Percentiles rank a stretch among this genome's conserved stretches.
These are phyloP conservation scores for Felis catus DNA, from an alignment of 2,113 vertebrate species.

Conservation along the genomic window DNA sequence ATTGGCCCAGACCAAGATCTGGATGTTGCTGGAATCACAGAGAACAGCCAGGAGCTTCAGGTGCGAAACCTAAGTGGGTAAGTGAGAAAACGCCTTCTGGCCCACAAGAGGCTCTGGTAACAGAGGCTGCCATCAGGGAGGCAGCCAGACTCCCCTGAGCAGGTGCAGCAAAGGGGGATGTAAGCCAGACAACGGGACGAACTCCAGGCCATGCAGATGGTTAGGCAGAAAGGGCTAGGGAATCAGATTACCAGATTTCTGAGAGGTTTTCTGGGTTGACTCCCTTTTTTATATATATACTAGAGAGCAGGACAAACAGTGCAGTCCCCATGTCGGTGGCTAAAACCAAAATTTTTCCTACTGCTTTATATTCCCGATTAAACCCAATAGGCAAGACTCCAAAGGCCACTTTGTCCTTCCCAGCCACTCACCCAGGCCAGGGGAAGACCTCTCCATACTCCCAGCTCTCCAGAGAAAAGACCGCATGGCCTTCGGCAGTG, in stretches of 20 bases:
- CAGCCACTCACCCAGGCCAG: not conserved
- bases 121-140: not conserved
- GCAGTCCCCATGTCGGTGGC: not conserved
- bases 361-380: not conserved
- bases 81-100: conserved; percentile 7
- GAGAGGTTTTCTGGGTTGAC: not conserved
- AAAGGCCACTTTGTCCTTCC: not conserved
- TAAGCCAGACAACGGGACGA: not conserved
- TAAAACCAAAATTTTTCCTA: not conserved
- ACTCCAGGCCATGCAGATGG: not conserved
- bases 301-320: not conserved
- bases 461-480: not conserved
- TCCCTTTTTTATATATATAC: not conserved
- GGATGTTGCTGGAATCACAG: conserved; percentile 48
- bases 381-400: not conserved
- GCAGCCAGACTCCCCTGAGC: not conserved
- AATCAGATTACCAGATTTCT: not conserved
- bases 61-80: conserved; percentile 73
- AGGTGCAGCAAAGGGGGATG: not conserved
- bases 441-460: not conserved
- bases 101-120: not conserved
- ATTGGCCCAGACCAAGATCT: not conserved
- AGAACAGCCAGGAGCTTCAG: conserved; percentile 68
- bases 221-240: not conserved
- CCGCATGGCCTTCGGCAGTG: not conserved